Evolutionary conservation across 2,797 vertebrate genomes (phyloP), one percentile per base, ranked within the genome.

Genomic region (Nannoperca obscura): DNA sequence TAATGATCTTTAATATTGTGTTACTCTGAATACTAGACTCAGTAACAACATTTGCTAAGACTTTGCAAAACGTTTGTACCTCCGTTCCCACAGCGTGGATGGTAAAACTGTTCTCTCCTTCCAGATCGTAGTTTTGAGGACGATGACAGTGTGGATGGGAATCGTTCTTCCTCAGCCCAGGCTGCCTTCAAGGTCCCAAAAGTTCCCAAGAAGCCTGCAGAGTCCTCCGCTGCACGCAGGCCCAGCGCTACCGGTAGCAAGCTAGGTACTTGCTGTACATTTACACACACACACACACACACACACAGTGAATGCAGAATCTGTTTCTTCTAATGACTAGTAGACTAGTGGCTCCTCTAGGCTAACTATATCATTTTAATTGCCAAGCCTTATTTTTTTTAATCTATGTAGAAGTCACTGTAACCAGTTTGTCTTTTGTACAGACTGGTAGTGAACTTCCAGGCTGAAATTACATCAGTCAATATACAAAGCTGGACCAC

Each of bases 91-190:
- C 52, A 11, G 22, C n/a, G 27, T 61, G 2, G 20, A 63, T 73
- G 5, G 0, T 85, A 66, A 90, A 17, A 0, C 20, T 65, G 19
- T 69, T 10, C 52, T 71, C 24, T 59, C 67, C 9, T 58, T 52
- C 6, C 87, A 99, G 98, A 99, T 95, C 98, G 97, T 93, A 99
- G 96, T 95, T 99, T 98, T 86, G 98, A 99, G 76, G 98, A 99
- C 92, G 97, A 99, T 50, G 98, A 99, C 89, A 98, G 97, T 24
- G 96, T 98, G 96, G 98, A 99, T 93, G 98, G 98, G 92, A 97
- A 94, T 91, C 97, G 96, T 83, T 95, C 97, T 78, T 96, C 97
- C 32, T 96, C 97, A 58, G 94, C 96, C 92, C 96, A 97, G 94
- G 95, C 97, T 87, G 94, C 96, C 65, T 99, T 99, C 93, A 99